These are phyloP conservation scores for Uria aalge DNA, from an alignment of 2,113 vertebrate genomes.

Conservation along the genomic window DNA sequence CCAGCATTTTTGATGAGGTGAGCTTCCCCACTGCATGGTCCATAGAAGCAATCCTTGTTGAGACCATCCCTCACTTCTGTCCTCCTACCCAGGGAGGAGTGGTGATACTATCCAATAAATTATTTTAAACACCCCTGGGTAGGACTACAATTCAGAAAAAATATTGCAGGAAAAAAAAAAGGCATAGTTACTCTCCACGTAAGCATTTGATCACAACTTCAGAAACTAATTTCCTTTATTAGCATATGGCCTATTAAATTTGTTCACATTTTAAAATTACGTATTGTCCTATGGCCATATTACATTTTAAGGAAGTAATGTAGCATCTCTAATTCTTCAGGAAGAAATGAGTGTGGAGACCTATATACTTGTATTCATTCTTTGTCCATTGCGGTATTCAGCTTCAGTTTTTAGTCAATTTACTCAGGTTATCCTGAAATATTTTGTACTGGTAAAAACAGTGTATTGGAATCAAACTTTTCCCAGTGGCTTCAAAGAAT, in stretches of 20 bases:
- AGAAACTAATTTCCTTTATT: slow-evolving; percentile 7
- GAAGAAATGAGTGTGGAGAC: not conserved
- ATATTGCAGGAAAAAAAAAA: not conserved
- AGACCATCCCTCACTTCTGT: not conserved
- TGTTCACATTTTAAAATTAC: not conserved
- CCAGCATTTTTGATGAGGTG: not conserved
- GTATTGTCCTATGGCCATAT: not conserved
- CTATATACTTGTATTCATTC: not conserved
- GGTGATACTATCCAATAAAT: not conserved
- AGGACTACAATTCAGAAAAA: not conserved
- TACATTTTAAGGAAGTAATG: not conserved
- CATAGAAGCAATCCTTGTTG: not conserved
- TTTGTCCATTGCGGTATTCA: rapidly evolving
- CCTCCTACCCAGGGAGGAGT: not conserved
- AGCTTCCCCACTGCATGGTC: not conserved
- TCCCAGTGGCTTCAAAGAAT: not conserved
- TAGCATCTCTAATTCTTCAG: not conserved
- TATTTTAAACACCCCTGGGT: not conserved
- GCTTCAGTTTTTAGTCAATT: not conserved
- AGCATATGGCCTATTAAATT: not conserved
- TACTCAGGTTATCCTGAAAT: not conserved
- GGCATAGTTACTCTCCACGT: not conserved
- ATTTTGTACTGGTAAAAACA: not conserved
- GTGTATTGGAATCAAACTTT: not conserved
- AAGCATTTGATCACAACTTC: not conserved